Percentiles rank a stretch among this genome's conserved stretches.
Evolutionary conservation across 2,797 vertebrate species (phyloP).

Genomic region (Spea hammondii): DNA sequence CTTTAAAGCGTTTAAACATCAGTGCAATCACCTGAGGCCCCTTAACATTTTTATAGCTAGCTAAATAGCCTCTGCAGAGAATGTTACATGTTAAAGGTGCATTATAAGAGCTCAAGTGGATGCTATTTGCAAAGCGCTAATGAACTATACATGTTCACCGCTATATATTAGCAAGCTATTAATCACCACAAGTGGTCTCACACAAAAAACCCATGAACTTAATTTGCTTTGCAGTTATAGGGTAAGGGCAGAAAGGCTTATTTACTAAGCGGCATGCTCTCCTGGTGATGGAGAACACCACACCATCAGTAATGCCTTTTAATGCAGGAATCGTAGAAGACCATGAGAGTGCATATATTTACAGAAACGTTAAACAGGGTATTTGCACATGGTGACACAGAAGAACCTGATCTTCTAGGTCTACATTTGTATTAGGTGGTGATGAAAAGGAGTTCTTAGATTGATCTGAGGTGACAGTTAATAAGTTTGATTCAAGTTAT

Average conservation of each 20-base stretch:
- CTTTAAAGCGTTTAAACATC: conserved; percentile 48
- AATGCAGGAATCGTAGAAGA: no score
- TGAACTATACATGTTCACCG: conserved; percentile 50
- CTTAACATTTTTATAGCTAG: conserved; percentile 48
- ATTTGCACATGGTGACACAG: no score
- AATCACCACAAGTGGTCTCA: conserved; percentile 38
- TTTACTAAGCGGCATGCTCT: conserved; percentile 19
- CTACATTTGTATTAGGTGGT: no score
- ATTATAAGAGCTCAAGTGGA: conserved; percentile 48
- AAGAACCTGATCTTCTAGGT: no score
- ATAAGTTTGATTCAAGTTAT: no score
- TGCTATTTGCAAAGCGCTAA: conserved; percentile 52
- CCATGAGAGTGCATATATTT: no score
- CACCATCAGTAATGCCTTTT: no score
- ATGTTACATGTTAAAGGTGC: conserved; percentile 51
- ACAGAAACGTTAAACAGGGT: no score
- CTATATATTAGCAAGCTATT: conserved; percentile 36
- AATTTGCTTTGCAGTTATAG: conserved; percentile 32
- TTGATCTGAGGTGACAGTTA: no score
- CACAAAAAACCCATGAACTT: conserved; percentile 45
- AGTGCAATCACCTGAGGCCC: conserved; percentile 50
- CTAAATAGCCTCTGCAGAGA: conserved; percentile 45
- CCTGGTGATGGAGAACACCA: no score
- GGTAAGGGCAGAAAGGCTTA: conserved; percentile 21
- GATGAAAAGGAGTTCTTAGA: no score